Conservation (phyloP, 2,113 vertebrate genomes). For the Oophaga pumilio region DNA sequence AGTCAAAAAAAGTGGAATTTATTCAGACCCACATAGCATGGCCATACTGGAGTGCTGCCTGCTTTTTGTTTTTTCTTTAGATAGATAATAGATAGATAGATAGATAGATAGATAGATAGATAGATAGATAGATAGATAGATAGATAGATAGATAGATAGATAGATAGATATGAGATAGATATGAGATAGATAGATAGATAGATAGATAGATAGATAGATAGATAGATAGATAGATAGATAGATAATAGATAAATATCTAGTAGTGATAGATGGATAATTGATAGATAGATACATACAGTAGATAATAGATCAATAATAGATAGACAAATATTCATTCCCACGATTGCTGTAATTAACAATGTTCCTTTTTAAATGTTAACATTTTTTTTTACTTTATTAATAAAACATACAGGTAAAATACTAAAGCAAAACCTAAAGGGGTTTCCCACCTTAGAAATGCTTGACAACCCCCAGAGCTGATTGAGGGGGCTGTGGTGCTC, state of each 20-base stretch:
- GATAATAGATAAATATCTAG: too few species aligned
- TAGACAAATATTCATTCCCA: neutral
- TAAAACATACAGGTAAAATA: neutral
- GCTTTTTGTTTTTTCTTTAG: too few species aligned
- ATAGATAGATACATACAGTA: neutral
- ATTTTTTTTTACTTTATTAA: neutral
- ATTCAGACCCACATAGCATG: too few species aligned
- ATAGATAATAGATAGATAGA: neutral
- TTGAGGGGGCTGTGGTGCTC: too few species aligned
- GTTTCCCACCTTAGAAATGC: too few species aligned
- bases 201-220: neutral
- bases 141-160: neutral
- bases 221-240: neutral
- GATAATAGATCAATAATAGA: neutral
- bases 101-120: constrained; percentile 1
- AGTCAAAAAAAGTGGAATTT: too few species aligned
- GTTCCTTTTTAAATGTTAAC: too few species aligned
- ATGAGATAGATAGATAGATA: neutral
- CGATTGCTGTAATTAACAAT: too few species aligned
- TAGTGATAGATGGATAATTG: neutral
- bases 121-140: neutral
- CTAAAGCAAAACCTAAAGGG: neutral
- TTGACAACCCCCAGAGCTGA: too few species aligned
- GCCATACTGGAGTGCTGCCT: too few species aligned
- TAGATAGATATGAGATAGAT: neutral